A percentile compares a stretch with the other conserved stretches of the same genome.
Evolutionary conservation across 2,113 vertebrate genomes (phyloP).

Genomic region (Rhea americana): DNA sequence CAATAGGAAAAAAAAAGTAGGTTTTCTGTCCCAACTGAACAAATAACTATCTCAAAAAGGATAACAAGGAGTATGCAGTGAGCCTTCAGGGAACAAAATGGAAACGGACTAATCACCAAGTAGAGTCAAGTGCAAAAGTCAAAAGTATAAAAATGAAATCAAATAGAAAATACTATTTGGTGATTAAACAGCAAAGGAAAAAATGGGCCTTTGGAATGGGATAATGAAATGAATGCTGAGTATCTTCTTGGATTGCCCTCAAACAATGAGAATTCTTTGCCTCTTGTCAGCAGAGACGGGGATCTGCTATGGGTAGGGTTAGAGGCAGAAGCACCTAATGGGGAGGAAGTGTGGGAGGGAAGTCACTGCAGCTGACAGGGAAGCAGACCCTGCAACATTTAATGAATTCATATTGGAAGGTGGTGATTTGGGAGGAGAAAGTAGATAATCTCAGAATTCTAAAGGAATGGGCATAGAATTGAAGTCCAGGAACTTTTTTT

Average conservation of each 20-base stretch:
- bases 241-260: not conserved
- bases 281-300: not conserved
- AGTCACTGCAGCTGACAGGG: not conserved
- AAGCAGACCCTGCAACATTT: not conserved
- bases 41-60: not conserved
- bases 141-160: conserved; percentile 29
- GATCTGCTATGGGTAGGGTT: not conserved
- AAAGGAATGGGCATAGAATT: not conserved
- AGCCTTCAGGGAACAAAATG: conserved; percentile 8
- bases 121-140: conserved; percentile 3
- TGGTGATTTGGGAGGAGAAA: not conserved
- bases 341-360: not conserved
- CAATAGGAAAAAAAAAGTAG: not conserved
- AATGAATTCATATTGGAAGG: not conserved
- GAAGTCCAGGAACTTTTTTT: not conserved
- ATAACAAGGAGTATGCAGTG: not conserved
- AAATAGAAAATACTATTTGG: conserved; percentile 36
- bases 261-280: not conserved
- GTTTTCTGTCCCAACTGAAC: not conserved
- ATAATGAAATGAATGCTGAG: not conserved
- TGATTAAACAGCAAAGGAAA: conserved; percentile 5
- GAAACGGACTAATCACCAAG: not conserved
- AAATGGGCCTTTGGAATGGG: not conserved
- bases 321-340: not conserved
- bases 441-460: not conserved